Conservation (phyloP, 2,888 invertebrate genomes). For the Invenusta paracnida region DNA sequence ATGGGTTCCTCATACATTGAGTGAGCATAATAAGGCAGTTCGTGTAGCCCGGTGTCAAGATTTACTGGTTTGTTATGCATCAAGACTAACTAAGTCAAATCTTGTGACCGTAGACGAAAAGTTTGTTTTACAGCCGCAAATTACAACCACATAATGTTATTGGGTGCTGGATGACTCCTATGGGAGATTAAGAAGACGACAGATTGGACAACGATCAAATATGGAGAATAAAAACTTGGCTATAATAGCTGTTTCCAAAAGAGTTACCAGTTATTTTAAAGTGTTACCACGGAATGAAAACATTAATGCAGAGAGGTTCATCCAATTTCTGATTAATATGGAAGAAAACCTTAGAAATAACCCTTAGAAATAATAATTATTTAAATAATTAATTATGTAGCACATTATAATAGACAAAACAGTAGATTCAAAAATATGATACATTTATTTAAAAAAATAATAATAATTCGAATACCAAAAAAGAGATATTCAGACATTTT, state of each 20-base stretch:
- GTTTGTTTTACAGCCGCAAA: background rate
- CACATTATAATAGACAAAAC: too few species aligned
- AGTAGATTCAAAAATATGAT: too few species aligned
- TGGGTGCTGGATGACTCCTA: background rate
- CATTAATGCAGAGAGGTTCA: background rate
- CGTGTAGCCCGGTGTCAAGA: background rate
- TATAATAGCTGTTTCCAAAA: background rate
- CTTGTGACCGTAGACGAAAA: background rate
- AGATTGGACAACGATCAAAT: background rate
- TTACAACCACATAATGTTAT: background rate
- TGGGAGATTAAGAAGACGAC: background rate
- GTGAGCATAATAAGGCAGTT: background rate
- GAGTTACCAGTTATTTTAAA: background rate
- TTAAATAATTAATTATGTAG: too few species aligned
- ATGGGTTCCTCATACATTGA: background rate
- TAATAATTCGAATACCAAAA: too few species aligned
- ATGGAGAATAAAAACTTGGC: background rate
- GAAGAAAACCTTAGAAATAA: background rate
- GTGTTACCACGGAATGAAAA: background rate
- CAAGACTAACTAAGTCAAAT: background rate
- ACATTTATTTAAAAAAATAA: too few species aligned
- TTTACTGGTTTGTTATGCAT: background rate
- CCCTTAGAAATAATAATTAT: too few species aligned
- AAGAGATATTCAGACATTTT: too few species aligned
- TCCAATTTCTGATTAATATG: background rate